Percentiles rank a stretch among this genome's conserved stretches.
Evolutionary conservation across 2,113 vertebrate species (phyloP).

Genomic region (Tachycineta bicolor): DNA sequence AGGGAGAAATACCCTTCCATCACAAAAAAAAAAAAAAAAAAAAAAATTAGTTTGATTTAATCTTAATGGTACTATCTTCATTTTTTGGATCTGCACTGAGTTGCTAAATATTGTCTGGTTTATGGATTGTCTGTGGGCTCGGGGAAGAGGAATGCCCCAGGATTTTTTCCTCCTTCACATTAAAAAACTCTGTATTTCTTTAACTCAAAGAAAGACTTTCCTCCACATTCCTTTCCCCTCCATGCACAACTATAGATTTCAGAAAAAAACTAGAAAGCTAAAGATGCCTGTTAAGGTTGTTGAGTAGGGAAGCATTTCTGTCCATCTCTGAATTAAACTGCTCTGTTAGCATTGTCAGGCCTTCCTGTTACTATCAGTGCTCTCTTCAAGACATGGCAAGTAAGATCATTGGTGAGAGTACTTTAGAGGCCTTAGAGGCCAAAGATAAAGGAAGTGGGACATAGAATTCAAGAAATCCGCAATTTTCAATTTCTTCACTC

Average conservation of each 20-base stretch:
- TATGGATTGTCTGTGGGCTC: background rate
- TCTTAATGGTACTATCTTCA: background rate
- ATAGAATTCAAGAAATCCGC: rapidly evolving
- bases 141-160: background rate
- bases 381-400: background rate
- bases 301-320: background rate
- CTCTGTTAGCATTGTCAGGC: background rate
- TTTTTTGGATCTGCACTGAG: background rate
- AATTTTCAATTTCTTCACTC: background rate
- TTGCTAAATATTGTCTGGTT: background rate
- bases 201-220: background rate
- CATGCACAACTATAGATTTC: background rate
- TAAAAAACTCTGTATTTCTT: background rate
- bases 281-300: background rate
- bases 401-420: background rate
- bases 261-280: background rate
- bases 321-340: background rate
- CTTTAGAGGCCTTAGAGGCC: background rate
- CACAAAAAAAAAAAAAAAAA: background rate
- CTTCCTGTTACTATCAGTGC: background rate
- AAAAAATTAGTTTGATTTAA: background rate
- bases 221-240: background rate
- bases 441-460: background rate
- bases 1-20: background rate
- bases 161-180: background rate